Evolutionary conservation across 2,888 invertebrate genomes (phyloP), one percentile per base, ranked within the genome.

Genomic region (Tiphia femorata): DNA sequence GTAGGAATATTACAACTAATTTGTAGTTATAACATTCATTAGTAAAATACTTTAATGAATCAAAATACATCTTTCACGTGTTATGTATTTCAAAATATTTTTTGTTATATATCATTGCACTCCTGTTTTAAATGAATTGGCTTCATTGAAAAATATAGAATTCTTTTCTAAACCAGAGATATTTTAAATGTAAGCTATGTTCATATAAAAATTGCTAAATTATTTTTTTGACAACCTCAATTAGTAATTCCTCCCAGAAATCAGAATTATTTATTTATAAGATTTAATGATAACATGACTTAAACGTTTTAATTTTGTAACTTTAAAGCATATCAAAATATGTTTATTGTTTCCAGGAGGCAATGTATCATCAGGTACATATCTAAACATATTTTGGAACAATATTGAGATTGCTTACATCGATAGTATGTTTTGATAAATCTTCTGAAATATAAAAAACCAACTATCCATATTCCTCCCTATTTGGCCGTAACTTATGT

Each of bases 1-100:
- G 6, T 33, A 54, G 23, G 41, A 50, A 64, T 56, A 56, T 60
- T 64, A 64, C 25, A 53, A 43, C 49, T 49, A 14, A 60, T 64
- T 55, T 56, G 30, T 50, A 46, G 27, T 20, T 47, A 43, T 62
- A 48, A 49, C 57, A 58, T 56, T 42, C 40, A 66, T 77, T 73
- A 73, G 63, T 70, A 77, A 79, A 76, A 78, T 76, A 77, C 58
- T 68, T 64, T 60, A 72, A 58, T 61, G 66, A 64, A 73, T 75
- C 49, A 71, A 75, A 78, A 73, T 76, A 49, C 72, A 51, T 65
- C 52, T 40, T 57, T 37, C 58, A 16, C 49, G 7, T 57, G 25
- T 35, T 59, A 52, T 33, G 56, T 49, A 44, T 49, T 49, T 37
- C 38, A 67, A 68, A 67, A 62, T 57, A 65, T 35, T 56, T 44